Percentiles rank a stretch among this genome's conserved stretches.
phyloP scores from a whole-genome alignment of 2,888 invertebrate genomes.

The Cheilosia soror region DNA sequence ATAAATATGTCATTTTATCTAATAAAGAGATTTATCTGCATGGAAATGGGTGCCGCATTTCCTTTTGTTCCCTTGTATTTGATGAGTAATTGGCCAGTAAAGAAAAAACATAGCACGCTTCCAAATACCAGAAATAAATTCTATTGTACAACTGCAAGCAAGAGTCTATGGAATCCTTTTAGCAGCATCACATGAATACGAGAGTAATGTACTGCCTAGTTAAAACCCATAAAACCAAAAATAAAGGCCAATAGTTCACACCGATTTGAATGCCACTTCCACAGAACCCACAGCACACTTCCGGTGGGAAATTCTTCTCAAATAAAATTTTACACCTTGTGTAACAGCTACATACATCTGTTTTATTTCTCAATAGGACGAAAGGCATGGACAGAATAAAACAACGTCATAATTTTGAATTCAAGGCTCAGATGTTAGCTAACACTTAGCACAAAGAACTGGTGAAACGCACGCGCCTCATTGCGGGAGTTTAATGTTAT shows the following conservation, averaged over 20 bases:
- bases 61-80: conserved; percentile 46
- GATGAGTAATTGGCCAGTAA: conserved; percentile 44
- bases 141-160: neutral
- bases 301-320: conserved; percentile 33
- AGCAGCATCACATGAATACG: neutral
- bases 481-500: conserved; percentile 76
- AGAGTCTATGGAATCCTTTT: neutral
- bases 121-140: conserved; percentile 1
- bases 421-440: conserved; percentile 49
- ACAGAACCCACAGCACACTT: conserved; percentile 30
- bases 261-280: conserved; percentile 39
- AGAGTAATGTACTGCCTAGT: neutral
- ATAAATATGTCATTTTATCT: conserved; percentile 78
- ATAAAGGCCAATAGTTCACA: conserved; percentile 21
- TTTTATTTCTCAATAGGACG: conserved; percentile 25
- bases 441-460: conserved; percentile 60
- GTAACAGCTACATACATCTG: conserved; percentile 57
- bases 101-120: conserved; percentile 25
- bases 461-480: conserved; percentile 77
- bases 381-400: conserved; percentile 17
- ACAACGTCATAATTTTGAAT: conserved; percentile 34
- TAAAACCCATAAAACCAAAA: conserved; percentile 46
- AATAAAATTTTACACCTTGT: conserved; percentile 39
- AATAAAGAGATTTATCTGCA: conserved; percentile 74
- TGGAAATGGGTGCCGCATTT: conserved; percentile 60